A percentile compares a stretch with the other conserved stretches of the same genome.
phyloP scores from a whole-genome alignment of 2,113 vertebrate species.

The Archilochus colubris region DNA sequence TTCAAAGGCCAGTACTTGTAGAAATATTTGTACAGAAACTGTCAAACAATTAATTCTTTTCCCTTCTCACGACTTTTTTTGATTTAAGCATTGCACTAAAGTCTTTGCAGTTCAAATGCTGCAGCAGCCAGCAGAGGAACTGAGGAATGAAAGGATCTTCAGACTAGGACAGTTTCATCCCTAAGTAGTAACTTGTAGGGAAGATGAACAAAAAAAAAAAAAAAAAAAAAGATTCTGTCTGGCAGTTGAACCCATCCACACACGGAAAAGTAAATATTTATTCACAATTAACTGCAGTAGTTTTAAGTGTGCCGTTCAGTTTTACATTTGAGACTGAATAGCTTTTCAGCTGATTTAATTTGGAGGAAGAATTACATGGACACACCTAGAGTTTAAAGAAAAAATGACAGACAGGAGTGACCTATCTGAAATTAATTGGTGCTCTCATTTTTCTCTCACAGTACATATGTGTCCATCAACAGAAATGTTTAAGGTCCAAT shows the following conservation, averaged over 20 bases:
- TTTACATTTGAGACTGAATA: neutral
- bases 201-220: neutral
- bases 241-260: neutral
- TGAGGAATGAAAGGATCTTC: neutral
- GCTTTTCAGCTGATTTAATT: neutral
- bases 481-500: constrained; percentile 7
- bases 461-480: neutral
- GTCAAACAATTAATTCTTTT: neutral
- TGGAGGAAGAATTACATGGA: neutral
- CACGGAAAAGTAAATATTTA: neutral
- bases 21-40: neutral
- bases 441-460: neutral
- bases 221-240: neutral
- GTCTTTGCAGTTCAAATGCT: neutral
- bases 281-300: neutral
- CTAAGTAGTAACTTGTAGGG: neutral
- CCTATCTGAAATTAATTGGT: constrained; percentile 25
- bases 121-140: neutral
- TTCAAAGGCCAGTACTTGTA: neutral
- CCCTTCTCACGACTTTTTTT: neutral
- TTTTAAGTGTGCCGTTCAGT: neutral
- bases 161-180: neutral
- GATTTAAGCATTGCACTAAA: neutral
- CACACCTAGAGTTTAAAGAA: neutral
- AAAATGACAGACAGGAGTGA: neutral